Evolutionary conservation across 2,888 invertebrate species (phyloP), one percentile per base, ranked within the genome.

Genomic region (Drosophila mulleri): DNA sequence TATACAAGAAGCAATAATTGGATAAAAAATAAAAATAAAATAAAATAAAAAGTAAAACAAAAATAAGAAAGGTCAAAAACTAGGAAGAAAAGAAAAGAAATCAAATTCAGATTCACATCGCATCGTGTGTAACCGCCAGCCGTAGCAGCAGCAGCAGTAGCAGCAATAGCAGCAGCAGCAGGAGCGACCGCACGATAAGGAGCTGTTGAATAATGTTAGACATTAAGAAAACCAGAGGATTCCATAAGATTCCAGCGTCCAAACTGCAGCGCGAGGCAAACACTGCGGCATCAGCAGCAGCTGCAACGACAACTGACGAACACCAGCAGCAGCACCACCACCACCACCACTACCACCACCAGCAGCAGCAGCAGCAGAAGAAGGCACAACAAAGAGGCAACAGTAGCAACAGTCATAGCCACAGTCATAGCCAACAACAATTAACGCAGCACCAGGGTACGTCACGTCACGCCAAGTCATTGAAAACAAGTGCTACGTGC

Each of bases 161-260:
- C 50, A 41, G 37, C 4, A 14, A 6, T 23, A 52, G 41, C 42
- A 48, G 62, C 50, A 52, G 61, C 35, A 65, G 20, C 54, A 65
- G 63, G 67, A 32, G 56, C 59, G 35, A 45, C 16, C 61, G 54
- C 37, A 63, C 52, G 42, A 50, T 16, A 20, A 72, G 74, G 53
- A 81, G 80, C 82, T 72, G 67, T 69, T 69, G 66, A 91, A 91
- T 91, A 80, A 91, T 91, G 91, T 89, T 92, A 91, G 91, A 91
- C 83, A 81, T 90, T 83, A 91, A 90, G 82, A 92, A 91, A 75
- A 73, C 58, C 56, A 86, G 85, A 88, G 91, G 90, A 82, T 90
- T 89, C 88, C 83, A 90, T 74, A 91, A 91, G 88, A 84, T 90
- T 83, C 86, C 91, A 85, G 72, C 82, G 72, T 79, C 88, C n/a